Evolutionary conservation across 2,113 vertebrate species (phyloP), one percentile per base, ranked within the genome.

Genomic region (Plecturocebus donacophilus): DNA sequence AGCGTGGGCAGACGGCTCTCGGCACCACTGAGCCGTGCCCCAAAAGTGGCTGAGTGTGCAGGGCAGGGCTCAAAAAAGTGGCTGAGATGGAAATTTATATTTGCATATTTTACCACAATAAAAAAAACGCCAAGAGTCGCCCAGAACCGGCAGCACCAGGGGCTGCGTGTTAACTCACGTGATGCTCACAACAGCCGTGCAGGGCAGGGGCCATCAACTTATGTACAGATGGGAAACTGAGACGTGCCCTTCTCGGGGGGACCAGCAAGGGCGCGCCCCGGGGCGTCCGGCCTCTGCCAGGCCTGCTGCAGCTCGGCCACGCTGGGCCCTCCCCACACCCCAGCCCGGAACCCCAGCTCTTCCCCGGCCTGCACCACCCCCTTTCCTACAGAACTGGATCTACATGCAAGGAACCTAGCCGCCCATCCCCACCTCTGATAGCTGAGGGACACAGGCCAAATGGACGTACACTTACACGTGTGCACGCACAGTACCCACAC

Each of bases 1-100:
- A 6, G 4, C 0, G 27, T 1, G 38, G 14, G 56, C 11, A 19
- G 30, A 56, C 35, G 10, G 68, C 21, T 13, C 58, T 6, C 1
- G 10, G 20, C 13, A 49, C n/a, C 5, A 27, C 12, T 35, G 35
- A 2, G 1, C n/a, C 16, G 64, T 4, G 13, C 10, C 0, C 40
- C 14, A 23, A 35, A 35, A n/a, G 3, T 19, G 32, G 32, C 6
- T 68, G 66, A 68, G 61, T 27, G 1, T 30, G 5, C 12, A 64
- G 61, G 12, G 27, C 12, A 64, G 61, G 12, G 30, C 27, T 32
- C 2, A 32, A 64, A 64, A 61, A 58, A 30, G 19, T 6, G 40
- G 66, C 17, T 14, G 12, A 17, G 38, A 19, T 0, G 54, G 7
- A 71, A 79, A 19, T 35, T 61, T 54, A 49, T 2, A 8, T 73